Evolutionary conservation across 2,797 vertebrate species (phyloP), one percentile per base, ranked within the genome.

Genomic region (Cottoperca gobio): DNA sequence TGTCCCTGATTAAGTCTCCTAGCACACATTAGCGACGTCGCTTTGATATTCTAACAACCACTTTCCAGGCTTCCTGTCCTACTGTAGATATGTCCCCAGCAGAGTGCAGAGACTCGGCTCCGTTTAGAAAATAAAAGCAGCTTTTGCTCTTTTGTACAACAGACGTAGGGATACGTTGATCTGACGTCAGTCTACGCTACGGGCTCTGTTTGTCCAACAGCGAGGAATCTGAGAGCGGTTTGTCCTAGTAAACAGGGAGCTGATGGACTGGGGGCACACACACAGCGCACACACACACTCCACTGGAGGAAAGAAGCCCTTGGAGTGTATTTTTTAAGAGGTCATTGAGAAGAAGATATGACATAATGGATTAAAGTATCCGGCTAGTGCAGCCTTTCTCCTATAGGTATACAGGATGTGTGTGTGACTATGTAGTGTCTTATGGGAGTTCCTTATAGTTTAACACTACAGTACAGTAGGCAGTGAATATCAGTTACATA

Each of bases 221-320:
- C 21, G 12, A 72, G 26, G 77, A 74, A 50, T 84, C 53, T 39
- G 58, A 76, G 63, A 71, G 62, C 76, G 12, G 76, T 78, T 74
- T 81, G 76, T 82, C 71, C 78, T 68, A 48, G 65, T 57, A 73
- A 76, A 76, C 54, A 46, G 49, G 65, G 64, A 70, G 76, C 61
- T 70, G 81, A 77, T 73, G 73, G 85, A 73, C 79, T 69, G 73
- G 45, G 81, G 80, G 72, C 55, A 46, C 50, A 6, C 55, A n/a
- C 24, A 8, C 43, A 28, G n/a, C 54, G 39, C 43, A 3, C 52
- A 23, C 28, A 8, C 74, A 60, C 79, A 89, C 87, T 87, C 86
- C 86, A 40, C 65, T 61, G 73, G 72, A 89, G 90, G 77, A 88
- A 84, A 90, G 68, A 87, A 90, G 92, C 88, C 89, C 90, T 90